Conservation (phyloP, 2,888 invertebrate genomes). For the Pollenia angustigena region DNA sequence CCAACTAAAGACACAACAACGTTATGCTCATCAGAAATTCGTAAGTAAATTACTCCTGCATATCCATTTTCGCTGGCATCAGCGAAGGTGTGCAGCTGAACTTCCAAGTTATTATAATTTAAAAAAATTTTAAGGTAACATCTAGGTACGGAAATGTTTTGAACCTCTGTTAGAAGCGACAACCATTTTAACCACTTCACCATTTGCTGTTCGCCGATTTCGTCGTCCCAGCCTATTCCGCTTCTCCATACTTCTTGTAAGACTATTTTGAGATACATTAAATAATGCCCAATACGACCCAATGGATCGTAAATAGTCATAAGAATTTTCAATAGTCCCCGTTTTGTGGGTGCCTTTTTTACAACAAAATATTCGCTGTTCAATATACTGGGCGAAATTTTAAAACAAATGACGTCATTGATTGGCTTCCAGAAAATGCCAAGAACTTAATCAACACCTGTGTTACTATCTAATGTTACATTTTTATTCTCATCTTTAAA, state of each 20-base stretch:
- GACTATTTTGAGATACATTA: no score
- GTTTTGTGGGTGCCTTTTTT: constrained; percentile 56
- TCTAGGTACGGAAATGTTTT: neutral
- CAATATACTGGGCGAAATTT: no score
- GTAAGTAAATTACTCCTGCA: no score
- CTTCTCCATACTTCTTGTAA: constrained; percentile 64
- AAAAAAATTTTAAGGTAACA: neutral
- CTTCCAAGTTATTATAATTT: neutral
- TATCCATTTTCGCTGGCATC: no score
- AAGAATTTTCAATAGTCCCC: constrained; percentile 52
- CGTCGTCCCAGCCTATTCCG: constrained; percentile 51
- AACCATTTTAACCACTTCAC: constrained; percentile 14
- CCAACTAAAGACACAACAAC: no score
- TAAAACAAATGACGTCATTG: no score
- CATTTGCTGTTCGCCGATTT: neutral
- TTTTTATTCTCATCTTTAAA: no score
- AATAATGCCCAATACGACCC: constrained; percentile 55
- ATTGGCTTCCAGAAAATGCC: no score
- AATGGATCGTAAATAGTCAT: constrained; percentile 67
- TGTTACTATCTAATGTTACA: no score
- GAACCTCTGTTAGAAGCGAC: neutral
- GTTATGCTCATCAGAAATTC: no score
- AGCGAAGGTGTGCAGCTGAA: no score
- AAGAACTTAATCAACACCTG: no score
- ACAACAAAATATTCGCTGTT: neutral